Evolutionary conservation across 2,888 invertebrate genomes (phyloP).

Genomic region (Julus scanicus): DNA sequence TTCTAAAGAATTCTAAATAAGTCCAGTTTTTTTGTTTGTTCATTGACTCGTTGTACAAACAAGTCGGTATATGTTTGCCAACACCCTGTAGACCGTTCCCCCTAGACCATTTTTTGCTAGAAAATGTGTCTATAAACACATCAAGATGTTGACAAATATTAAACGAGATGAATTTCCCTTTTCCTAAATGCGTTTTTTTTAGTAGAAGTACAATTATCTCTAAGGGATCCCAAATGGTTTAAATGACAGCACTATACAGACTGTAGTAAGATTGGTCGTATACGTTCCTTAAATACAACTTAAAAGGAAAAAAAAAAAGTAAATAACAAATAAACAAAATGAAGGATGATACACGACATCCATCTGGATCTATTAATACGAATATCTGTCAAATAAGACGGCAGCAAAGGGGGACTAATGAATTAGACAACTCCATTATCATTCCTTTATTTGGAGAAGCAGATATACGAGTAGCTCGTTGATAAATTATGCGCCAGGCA

Average conservation of each 20-base stretch:
- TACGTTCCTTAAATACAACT: not conserved
- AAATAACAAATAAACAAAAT: slow-evolving; percentile 21
- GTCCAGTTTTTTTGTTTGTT: not conserved
- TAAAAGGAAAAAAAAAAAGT: not conserved
- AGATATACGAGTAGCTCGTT: not conserved
- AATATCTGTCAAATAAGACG: slow-evolving; percentile 5
- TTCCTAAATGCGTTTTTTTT: not conserved
- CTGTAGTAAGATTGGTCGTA: not conserved
- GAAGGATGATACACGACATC: slow-evolving; percentile 28
- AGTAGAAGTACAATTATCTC: not conserved
- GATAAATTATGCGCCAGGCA: not conserved
- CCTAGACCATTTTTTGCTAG: not conserved
- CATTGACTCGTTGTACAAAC: not conserved
- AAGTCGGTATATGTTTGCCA: not conserved
- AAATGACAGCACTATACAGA: not conserved
- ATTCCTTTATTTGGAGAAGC: not conserved
- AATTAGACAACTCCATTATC: slow-evolving; percentile 33
- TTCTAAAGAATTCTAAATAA: not conserved
- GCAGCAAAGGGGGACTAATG: not conserved
- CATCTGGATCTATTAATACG: slow-evolving; percentile 33
- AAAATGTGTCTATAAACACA: not conserved
- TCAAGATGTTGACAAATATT: slow-evolving; percentile 33
- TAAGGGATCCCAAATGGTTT: slow-evolving; percentile 28
- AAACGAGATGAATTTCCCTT: not conserved
- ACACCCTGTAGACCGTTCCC: not conserved